Evolutionary conservation across 2,888 invertebrate species (phyloP), one percentile per base, ranked within the genome.

Genomic region (Hypena proboscidalis): DNA sequence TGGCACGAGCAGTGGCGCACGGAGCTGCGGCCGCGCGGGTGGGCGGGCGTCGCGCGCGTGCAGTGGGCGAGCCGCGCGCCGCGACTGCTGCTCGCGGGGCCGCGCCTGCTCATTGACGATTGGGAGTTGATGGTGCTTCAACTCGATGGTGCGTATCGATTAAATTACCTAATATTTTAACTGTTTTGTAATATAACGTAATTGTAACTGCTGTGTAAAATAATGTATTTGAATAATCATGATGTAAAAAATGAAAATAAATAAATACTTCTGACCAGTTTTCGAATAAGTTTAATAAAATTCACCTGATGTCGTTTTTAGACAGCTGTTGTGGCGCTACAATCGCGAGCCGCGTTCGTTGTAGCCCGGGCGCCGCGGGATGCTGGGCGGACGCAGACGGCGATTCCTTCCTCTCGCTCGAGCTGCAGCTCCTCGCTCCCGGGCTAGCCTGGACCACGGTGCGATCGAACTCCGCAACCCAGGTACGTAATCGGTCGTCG

Each of bases 391-490:
- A 67, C 44, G 61, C 56, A 6, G 47, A 33, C 3, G 78, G 70
- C 7, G 69, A 39, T 27, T 67, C 72, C 17, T 85, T 80, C 60
- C 64, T 86, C 14, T 69, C 86, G 36, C 70, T 84, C 46, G 71
- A 75, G 58, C 72, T 76, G 60, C 60, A 58, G 19, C 65, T 65
- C 33, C 63, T 81, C 31, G 83, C 80, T 21, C 75, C 75, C 5
- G 48, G 59, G 2, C 64, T 70, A 22, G 78, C 74, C 39, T 51
- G 62, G 63, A 82, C 86, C 57, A 75, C 81, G 9, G 75, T 87
- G 21, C 79, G 83, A 79, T 75, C 84, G 20, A 82, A 80, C 51
- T 68, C 85, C 10, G 79, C 83, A 34, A 70, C 79, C 1, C 87
- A 86, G 75, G 86, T 84, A 29, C 19, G 7, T n/a, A 9, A 0